phyloP scores from a whole-genome alignment of 2,113 vertebrate species.

The Onychostruthus taczanowskii region DNA sequence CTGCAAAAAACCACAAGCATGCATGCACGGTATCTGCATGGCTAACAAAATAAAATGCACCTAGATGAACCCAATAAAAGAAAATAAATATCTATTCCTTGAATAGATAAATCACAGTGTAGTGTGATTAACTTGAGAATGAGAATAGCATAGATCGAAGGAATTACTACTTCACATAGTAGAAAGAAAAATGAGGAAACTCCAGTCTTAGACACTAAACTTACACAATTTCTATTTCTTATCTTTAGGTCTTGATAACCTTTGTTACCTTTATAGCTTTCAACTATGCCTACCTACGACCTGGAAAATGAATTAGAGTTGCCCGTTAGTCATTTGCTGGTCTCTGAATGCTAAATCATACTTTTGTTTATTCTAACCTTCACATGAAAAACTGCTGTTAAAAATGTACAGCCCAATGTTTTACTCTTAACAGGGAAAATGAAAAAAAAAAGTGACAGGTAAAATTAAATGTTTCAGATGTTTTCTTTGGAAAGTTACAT shows the following conservation, averaged over 20 bases:
- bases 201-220: conserved; percentile 46
- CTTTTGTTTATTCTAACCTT: conserved; percentile 58
- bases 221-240: conserved; percentile 47
- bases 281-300: background rate
- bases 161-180: conserved; percentile 12
- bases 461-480: conserved; percentile 55
- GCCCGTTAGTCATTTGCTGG: conserved; percentile 22
- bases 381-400: conserved; percentile 30
- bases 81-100: background rate
- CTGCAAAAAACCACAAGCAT: background rate
- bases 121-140: background rate
- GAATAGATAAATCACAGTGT: background rate
- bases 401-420: conserved; percentile 42
- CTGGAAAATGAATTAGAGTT: conserved; percentile 37
- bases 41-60: background rate
- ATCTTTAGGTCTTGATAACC: conserved; percentile 44
- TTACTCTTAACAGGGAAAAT: conserved; percentile 31
- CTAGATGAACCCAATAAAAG: background rate
- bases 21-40: background rate
- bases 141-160: background rate
- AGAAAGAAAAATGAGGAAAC: conserved; percentile 51
- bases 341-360: conserved; percentile 46
- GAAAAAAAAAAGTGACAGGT: conserved; percentile 54
- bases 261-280: conserved; percentile 36
- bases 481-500: conserved; percentile 55